Percentiles rank a stretch among this genome's conserved stretches.
Conservation (phyloP, 2,888 invertebrate species). For the Troilus luridus region DNA sequence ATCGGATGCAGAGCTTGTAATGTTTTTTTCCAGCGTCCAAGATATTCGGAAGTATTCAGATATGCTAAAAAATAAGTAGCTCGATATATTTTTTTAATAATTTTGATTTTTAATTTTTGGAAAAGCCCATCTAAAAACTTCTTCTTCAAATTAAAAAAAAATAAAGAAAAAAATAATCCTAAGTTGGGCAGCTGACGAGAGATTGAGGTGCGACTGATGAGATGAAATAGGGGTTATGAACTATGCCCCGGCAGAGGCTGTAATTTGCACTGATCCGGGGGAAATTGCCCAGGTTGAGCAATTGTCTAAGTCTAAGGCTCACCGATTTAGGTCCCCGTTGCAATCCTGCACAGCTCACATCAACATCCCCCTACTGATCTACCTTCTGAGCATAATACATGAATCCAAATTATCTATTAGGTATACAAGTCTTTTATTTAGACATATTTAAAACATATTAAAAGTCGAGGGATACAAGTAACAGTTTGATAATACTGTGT, state of each 20-base stretch:
- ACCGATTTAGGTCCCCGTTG: neutral
- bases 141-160: neutral
- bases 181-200: neutral
- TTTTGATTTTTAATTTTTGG: no score
- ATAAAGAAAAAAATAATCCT: neutral
- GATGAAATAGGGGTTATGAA: neutral
- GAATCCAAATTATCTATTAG: neutral
- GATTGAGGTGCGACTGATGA: neutral
- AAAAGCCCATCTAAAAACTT: neutral
- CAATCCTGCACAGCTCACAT: neutral
- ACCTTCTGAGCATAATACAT: neutral
- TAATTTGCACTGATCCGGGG: neutral
- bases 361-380: neutral
- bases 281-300: neutral
- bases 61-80: no score
- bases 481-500: no score
- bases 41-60: no score
- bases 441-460: no score
- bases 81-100: no score
- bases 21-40: no score
- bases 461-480: no score
- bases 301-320: slow-evolving; percentile 3
- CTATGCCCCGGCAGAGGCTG: neutral
- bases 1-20: no score
- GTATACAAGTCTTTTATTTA: neutral